Evolutionary conservation across 2,113 vertebrate genomes (phyloP).

Genomic region (Trematocara stigmaticum): DNA sequence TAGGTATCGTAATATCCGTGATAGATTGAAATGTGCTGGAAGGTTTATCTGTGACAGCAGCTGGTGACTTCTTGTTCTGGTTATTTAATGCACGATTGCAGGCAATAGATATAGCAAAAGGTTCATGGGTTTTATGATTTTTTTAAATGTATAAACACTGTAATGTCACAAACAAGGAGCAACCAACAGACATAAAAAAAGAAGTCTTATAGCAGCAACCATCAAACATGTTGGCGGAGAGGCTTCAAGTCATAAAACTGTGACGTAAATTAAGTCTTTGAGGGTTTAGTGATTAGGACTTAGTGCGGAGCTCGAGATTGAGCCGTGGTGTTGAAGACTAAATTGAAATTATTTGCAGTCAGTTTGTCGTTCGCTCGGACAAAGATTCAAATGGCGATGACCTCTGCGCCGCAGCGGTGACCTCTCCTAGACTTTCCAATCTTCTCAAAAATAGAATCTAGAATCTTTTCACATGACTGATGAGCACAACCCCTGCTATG

Average conservation of each 20-base stretch:
- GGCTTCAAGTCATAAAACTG: neutral
- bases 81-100: neutral
- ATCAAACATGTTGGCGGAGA: neutral
- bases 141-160: neutral
- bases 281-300: neutral
- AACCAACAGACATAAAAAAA: neutral
- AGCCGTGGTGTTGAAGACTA: neutral
- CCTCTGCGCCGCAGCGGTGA: neutral
- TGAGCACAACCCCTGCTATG: conserved; percentile 4
- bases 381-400: neutral
- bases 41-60: neutral
- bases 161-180: neutral
- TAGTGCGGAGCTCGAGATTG: neutral
- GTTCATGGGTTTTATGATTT: neutral
- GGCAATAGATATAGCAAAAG: neutral
- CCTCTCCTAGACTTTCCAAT: neutral
- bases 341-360: neutral
- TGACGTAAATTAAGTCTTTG: neutral
- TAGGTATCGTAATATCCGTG: neutral
- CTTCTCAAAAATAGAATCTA: conserved; percentile 1
- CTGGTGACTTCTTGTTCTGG: neutral
- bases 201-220: neutral
- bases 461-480: neutral
- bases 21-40: neutral
- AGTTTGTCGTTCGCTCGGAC: neutral